These are phyloP conservation scores for Pristionchus mayeri DNA, from an alignment of 2,888 invertebrate genomes.

Conservation along the genomic window DNA sequence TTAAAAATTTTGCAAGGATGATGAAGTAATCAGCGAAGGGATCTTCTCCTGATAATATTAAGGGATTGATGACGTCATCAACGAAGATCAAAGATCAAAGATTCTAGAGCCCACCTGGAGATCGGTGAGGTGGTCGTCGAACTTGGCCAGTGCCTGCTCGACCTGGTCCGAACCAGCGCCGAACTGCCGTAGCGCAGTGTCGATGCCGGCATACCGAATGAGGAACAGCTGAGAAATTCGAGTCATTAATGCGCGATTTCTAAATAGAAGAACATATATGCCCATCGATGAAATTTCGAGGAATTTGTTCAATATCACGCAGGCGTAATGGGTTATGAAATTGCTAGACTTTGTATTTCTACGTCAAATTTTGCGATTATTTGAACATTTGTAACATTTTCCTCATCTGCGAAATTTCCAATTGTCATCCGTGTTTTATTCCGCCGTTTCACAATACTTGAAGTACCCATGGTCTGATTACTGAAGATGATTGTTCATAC, in stretches of 20 bases:
- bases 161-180: constrained; percentile 70
- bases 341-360: too few relatives aligned
- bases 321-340: background rate
- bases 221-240: constrained; percentile 58
- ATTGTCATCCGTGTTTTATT: too few relatives aligned
- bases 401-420: too few relatives aligned
- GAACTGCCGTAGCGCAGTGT: constrained; percentile 67
- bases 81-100: background rate
- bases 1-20: too few relatives aligned
- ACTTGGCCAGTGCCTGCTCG: constrained; percentile 65
- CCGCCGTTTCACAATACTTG: too few relatives aligned
- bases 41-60: background rate
- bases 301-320: background rate
- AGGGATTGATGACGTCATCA: too few relatives aligned
- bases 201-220: constrained; percentile 70
- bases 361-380: too few relatives aligned
- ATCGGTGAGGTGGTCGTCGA: constrained; percentile 71
- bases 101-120: constrained; percentile 64
- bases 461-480: too few relatives aligned
- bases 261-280: background rate
- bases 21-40: too few relatives aligned
- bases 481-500: too few relatives aligned
- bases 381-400: too few relatives aligned
- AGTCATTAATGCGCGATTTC: background rate
- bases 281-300: background rate